Evolutionary conservation across 2,888 invertebrate genomes (phyloP), one percentile per base, ranked within the genome.

Genomic region (Pollenia amentaria): DNA sequence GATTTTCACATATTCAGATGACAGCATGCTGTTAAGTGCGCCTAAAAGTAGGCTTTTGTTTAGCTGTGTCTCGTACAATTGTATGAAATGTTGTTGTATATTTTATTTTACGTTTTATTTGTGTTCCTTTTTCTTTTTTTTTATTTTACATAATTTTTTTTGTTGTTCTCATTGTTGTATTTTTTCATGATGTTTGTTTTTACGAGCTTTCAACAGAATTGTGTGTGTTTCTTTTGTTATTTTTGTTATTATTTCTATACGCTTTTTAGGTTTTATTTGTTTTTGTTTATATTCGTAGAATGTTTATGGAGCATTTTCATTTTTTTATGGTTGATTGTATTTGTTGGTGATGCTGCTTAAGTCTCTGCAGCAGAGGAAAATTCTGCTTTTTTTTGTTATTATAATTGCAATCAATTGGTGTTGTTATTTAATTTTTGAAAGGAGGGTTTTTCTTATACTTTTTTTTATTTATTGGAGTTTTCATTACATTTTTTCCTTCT

Each of bases 241-340:
- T 65, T 38, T 12, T 70, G 51, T 51, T 75, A 55, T 75, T 46
- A 62, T 57, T 72, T 67, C 18, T 69, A 62, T 64, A 73, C 73
- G 73, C 53, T 78, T 69, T 85, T 82, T 78, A 85, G 65, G 73
- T 82, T 82, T 82, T 85, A 82, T 82, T 85, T 82, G 55, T 73
- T 53, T 48, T 40, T 14, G 14, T 48, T 72, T 64, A 38, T 18
- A 16, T 64, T 64, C 44, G 12, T 14, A 11, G 7, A 29, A 14
- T 38, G 16, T 44, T 79, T 42, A 16, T 62, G 44, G 4, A 14
- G 29, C 8, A 55, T 70, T 48, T 70, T 21, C 18, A 46, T 57
- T 77, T 69, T n/a, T 40, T 38, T 62, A 62, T 40, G 18, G 40
- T n/a, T 42, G 16, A 10, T 38, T 40, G 6, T 62, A 16, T 16